Evolutionary conservation across 2,113 vertebrate species (phyloP), one percentile per base, ranked within the genome.

Genomic region (Bubo scandiacus): DNA sequence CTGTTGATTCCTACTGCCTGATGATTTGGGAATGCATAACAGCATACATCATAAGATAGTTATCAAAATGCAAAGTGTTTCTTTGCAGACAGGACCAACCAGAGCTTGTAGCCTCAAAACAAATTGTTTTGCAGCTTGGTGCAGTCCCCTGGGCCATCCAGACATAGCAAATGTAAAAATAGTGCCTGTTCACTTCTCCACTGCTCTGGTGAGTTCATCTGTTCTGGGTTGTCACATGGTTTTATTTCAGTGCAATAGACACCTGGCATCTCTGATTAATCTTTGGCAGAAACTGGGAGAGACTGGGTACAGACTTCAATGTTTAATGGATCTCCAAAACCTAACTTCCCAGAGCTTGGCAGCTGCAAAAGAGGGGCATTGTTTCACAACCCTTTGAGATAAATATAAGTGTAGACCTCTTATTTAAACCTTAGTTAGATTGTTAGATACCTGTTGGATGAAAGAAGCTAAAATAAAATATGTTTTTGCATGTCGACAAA

Each of bases 291-390:
- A 92, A 61, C 16, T 78, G 18, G 62, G 66, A 83, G 55, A 75
- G 87, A 71, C 68, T 81, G 61, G 77, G 81, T 84, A 92, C 38
- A 63, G 40, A 34, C 18, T 84, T 86, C 47, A 81, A 4, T 45
- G 81, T 23, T 86, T 91, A 89, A 80, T 72, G 71, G 72, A 21
- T 67, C 88, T 86, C 55, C 23, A 42, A 85, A 90, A 40, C 7
- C 45, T 73, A 70, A 63, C 38, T 87, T 93, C 51, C 34, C 82
- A 95, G 88, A 62, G 52, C 30, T 80, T 95, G 96, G 95, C 96
- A 96, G 73, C 62, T 68, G 62, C 66, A 88, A 90, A 96, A 86
- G 21, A 36, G 47, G 52, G 7, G 10, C 82, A 83, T 86, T 95
- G 92, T 96, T 95, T 81, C 43, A 66, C 22, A 87, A 26, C 12